These are phyloP conservation scores for Hyperopisus bebe DNA, from an alignment of 2,113 vertebrate species.

Conservation along the genomic window DNA sequence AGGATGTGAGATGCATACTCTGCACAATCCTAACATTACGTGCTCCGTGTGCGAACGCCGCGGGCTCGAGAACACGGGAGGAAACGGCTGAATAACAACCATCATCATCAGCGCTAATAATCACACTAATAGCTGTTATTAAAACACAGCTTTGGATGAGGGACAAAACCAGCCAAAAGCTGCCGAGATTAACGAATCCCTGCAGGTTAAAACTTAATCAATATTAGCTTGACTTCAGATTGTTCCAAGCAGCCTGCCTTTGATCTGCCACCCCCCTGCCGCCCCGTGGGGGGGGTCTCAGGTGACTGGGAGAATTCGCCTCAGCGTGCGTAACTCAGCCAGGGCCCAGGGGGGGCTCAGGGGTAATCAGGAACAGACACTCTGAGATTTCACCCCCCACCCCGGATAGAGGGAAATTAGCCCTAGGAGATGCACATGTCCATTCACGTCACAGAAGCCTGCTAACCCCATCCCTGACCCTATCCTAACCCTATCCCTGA, in stretches of 20 bases:
- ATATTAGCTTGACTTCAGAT: slow-evolving; percentile 50
- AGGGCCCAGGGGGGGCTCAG: slow-evolving; percentile 44
- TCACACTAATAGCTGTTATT: background rate
- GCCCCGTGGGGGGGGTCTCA: slow-evolving; percentile 7
- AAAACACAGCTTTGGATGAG: background rate
- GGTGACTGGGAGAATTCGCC: slow-evolving; percentile 37
- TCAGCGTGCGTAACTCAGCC: slow-evolving; percentile 31
- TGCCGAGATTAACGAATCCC: slow-evolving; percentile 44
- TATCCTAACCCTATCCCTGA: slow-evolving; percentile 49
- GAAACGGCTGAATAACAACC: background rate
- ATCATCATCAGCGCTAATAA: background rate
- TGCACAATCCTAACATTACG: background rate
- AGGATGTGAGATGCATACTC: background rate
- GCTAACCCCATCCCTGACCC: slow-evolving; percentile 44
- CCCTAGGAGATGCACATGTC: slow-evolving; percentile 60
- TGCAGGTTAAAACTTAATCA: slow-evolving; percentile 48
- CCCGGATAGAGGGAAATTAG: slow-evolving; percentile 66
- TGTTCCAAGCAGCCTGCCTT: slow-evolving; percentile 39
- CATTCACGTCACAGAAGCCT: slow-evolving; percentile 68
- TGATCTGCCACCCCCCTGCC: slow-evolving; percentile 43
- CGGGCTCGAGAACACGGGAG: background rate
- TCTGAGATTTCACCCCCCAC: slow-evolving; percentile 15
- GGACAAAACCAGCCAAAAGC: slow-evolving; percentile 23
- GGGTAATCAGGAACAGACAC: slow-evolving; percentile 53
- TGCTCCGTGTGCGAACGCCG: background rate